A percentile compares a stretch with the other conserved stretches of the same genome.
These are phyloP conservation scores for Schizothorax lantsangensis DNA, from an alignment of 2,797 vertebrate species.

Conservation along the genomic window DNA sequence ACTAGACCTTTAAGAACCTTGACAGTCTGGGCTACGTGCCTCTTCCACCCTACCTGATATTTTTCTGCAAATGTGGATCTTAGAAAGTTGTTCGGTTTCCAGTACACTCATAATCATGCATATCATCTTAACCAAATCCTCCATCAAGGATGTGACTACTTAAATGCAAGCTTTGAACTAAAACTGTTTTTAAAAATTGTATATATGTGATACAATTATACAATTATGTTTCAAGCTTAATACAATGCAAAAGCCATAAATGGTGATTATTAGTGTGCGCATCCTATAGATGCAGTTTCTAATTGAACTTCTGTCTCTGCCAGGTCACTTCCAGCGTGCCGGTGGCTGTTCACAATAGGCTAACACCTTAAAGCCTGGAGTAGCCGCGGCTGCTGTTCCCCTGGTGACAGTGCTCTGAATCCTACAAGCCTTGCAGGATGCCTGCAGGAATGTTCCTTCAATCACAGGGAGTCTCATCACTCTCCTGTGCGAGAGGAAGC, in stretches of 20 bases:
- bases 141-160: slow-evolving; percentile 66
- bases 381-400: slow-evolving; percentile 65
- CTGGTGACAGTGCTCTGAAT: slow-evolving; percentile 66
- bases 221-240: neutral
- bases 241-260: slow-evolving; percentile 3
- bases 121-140: slow-evolving; percentile 67
- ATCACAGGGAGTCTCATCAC: slow-evolving; percentile 71
- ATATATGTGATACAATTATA: neutral
- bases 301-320: slow-evolving; percentile 24
- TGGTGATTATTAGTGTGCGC: neutral
- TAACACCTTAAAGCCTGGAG: slow-evolving; percentile 55
- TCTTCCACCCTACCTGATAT: slow-evolving; percentile 69
- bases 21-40: slow-evolving; percentile 87
- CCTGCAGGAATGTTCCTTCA: slow-evolving; percentile 82
- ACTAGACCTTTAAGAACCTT: slow-evolving; percentile 99
- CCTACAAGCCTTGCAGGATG: slow-evolving; percentile 80
- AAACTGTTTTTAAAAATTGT: neutral
- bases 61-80: slow-evolving; percentile 89
- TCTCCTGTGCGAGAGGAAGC: slow-evolving; percentile 66
- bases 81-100: slow-evolving; percentile 69
- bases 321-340: slow-evolving; percentile 40
- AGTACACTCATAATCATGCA: slow-evolving; percentile 65
- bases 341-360: slow-evolving; percentile 39
- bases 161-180: slow-evolving; percentile 53
- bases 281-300: slow-evolving; percentile 39